Evolutionary conservation across 2,888 invertebrate genomes (phyloP).

Genomic region (Bruchidius siliquastri): DNA sequence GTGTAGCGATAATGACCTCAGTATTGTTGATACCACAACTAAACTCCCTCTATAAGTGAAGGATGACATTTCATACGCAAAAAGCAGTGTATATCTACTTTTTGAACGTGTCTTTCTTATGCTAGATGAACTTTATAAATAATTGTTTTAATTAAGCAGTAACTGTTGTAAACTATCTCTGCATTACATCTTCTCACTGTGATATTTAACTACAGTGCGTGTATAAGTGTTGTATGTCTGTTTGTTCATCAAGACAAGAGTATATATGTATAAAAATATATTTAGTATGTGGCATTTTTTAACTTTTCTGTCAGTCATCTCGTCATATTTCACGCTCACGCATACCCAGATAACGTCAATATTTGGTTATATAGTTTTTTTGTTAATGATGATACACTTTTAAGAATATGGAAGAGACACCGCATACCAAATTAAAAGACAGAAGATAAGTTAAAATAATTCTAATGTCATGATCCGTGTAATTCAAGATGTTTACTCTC

Average conservation of each 20-base stretch:
- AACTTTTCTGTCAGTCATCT: background rate
- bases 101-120: background rate
- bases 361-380: background rate
- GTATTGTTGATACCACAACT: background rate
- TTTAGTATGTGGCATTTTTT: background rate
- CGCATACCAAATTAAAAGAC: too few species aligned
- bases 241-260: slow-evolving; percentile 23
- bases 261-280: background rate
- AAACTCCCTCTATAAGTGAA: background rate
- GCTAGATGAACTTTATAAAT: slow-evolving; percentile 30
- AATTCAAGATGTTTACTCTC: too few species aligned
- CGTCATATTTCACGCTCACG: background rate
- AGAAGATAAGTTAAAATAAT: too few species aligned
- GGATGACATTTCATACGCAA: background rate
- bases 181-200: slow-evolving; percentile 45
- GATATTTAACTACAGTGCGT: slow-evolving; percentile 46
- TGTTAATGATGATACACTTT: too few species aligned
- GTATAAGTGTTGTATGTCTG: slow-evolving; percentile 44
- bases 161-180: slow-evolving; percentile 33
- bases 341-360: background rate
- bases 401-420: too few species aligned
- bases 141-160: slow-evolving; percentile 18
- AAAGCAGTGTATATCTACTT: background rate
- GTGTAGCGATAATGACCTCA: too few species aligned
- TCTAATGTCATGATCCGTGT: too few species aligned